phyloP scores from a whole-genome alignment of 2,113 vertebrate genomes.

The Forbesichthys papilliferus region DNA sequence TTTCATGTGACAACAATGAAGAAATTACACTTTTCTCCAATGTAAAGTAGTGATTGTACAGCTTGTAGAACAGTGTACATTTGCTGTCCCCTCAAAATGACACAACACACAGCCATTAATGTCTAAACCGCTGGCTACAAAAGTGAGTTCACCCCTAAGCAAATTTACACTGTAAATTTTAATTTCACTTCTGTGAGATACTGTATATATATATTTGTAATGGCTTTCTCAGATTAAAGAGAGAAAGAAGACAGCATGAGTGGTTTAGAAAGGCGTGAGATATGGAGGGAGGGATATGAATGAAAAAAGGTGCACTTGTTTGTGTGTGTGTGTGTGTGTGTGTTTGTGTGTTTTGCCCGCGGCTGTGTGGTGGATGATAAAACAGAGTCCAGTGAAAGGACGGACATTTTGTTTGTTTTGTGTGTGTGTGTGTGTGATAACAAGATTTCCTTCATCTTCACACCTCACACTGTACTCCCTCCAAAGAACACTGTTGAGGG shows the following conservation, averaged over 20 bases:
- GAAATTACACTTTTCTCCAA: too few relatives aligned
- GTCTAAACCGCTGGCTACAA: too few relatives aligned
- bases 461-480: conserved; percentile 59
- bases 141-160: too few relatives aligned
- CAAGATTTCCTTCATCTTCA: conserved; percentile 62
- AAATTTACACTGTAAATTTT: too few relatives aligned
- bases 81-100: too few relatives aligned
- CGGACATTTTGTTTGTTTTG: conserved; percentile 44
- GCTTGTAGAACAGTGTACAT: too few relatives aligned
- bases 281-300: background rate
- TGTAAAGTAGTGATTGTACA: too few relatives aligned
- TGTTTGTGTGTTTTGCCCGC: conserved; percentile 56
- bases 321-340: conserved; percentile 4
- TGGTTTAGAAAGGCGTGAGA: conserved; percentile 29
- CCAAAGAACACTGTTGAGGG: conserved; percentile 57
- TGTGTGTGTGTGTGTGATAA: conserved; percentile 49
- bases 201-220: too few relatives aligned
- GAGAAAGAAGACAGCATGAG: conserved; percentile 19
- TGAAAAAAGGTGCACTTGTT: too few relatives aligned
- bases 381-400: conserved; percentile 52
- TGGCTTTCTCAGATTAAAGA: background rate
- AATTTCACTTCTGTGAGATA: too few relatives aligned
- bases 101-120: too few relatives aligned
- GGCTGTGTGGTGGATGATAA: conserved; percentile 60
- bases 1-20: too few relatives aligned